Evolutionary conservation across 1,140 invertebrate species (phyloP), one percentile per base, ranked within the genome.

Genomic region (Sitobion miscanthi): DNA sequence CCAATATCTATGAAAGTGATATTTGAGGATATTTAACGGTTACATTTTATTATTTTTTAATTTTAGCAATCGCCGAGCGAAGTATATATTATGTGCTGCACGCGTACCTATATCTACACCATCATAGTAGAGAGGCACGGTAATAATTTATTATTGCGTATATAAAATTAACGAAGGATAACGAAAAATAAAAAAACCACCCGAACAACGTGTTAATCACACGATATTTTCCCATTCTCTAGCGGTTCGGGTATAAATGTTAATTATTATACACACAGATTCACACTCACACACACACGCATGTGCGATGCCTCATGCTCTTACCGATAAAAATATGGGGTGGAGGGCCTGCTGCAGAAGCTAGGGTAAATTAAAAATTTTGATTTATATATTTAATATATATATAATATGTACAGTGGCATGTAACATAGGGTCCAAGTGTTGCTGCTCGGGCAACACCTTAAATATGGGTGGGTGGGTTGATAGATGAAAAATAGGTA

Each of bases 91-190:
- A 77, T 77, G 30, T 30, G 30, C n/a, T n/a, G 14, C n/a, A 2
- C 83, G 52, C 83, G 52, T 54, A 35, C 35, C 35, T 35, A 54
- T 83, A 42, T 35, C 82, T 83, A 23, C 20, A 83, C 35, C n/a
- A 9, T 42, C 8, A 42, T 83, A 83, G 52, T 42, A 83, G 23
- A 83, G 21, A 42, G 25, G 25, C 11, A 5, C 2, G 25, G 49
- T 89, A 54, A 89, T 89, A 89, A 89, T 89, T 89, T 89, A 89
- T 89, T 89, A 89, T 89, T 54, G n/a, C 5, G 4, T 14, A 3
- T 38, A 25, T 38, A 54, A 52, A 89, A 89, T 38, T 54, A 89
- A 89, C 49, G 49, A 54, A 89, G 47, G 52, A 49, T 54, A 86
- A 83, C n/a, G 35, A 85, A 85, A 85, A 45, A 85, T 42, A 82